These are phyloP conservation scores for Neopipo cinnamomea DNA, from an alignment of 2,113 vertebrate genomes.

Conservation along the genomic window DNA sequence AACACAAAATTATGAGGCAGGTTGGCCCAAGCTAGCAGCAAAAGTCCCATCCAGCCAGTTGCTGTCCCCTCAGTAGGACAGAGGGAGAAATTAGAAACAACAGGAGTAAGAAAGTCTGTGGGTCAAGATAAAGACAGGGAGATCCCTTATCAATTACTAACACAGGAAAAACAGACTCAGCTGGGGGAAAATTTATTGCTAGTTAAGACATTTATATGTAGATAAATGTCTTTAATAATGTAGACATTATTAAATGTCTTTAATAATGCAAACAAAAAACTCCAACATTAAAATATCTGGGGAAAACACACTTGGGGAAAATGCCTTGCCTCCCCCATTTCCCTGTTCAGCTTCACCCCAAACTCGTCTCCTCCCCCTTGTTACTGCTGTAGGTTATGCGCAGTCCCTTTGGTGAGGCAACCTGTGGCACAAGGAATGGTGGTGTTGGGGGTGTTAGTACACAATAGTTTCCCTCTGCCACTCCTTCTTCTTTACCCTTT, in stretches of 20 bases:
- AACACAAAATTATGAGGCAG: background rate
- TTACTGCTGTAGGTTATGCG: background rate
- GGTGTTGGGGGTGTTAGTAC: background rate
- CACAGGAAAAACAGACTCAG: background rate
- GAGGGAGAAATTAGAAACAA: background rate
- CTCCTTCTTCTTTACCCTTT: background rate
- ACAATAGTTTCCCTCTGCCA: background rate
- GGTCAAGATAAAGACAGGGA: background rate
- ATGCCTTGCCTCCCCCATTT: background rate
- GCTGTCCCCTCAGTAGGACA: background rate
- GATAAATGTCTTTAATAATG: no score
- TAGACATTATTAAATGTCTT: no score
- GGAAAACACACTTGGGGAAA: background rate
- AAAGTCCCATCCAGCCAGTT: background rate
- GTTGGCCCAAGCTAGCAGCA: background rate
- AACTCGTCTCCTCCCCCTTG: background rate
- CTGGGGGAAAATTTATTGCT: background rate
- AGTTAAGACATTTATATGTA: background rate
- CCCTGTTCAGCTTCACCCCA: background rate
- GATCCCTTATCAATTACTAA: background rate
- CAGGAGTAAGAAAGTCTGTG: background rate
- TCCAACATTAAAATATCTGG: background rate
- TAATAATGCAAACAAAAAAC: background rate
- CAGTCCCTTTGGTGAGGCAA: background rate
- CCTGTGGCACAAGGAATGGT: fast-evolving